Percentiles rank a stretch among this genome's conserved stretches.
Conservation (phyloP, 2,113 vertebrate species). For the Oreochromis tanganicae region DNA sequence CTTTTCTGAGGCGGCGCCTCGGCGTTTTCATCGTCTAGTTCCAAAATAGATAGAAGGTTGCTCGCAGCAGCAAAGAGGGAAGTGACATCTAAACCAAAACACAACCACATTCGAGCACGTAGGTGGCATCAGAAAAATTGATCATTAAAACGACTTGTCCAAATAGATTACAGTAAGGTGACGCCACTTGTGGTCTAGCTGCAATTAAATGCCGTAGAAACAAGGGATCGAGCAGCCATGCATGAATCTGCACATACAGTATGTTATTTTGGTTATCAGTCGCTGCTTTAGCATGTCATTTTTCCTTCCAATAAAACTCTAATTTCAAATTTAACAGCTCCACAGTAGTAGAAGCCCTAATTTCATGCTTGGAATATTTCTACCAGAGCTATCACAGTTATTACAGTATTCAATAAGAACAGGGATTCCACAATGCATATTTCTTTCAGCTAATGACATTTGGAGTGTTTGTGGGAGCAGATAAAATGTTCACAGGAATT, state of each 20-base stretch:
- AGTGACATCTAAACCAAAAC: neutral
- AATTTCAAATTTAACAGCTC: constrained; percentile 40
- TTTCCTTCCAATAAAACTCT: constrained; percentile 18
- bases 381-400: constrained; percentile 38
- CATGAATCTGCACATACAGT: neutral
- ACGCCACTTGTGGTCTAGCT: neutral
- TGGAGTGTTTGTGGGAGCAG: constrained; percentile 36
- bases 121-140: rapidly evolving
- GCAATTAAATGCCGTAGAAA: neutral
- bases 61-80: neutral
- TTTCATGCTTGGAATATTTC: constrained; percentile 61
- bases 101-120: neutral
- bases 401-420: constrained; percentile 49
- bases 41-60: neutral
- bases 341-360: constrained; percentile 21
- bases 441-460: constrained; percentile 55
- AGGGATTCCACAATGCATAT: constrained; percentile 39
- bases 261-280: constrained; percentile 23
- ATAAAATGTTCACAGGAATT: constrained; percentile 33
- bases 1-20: neutral
- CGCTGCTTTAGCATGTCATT: neutral
- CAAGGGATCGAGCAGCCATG: neutral
- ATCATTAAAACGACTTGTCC: neutral
- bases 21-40: neutral
- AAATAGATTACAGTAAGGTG: neutral